phyloP scores from a whole-genome alignment of 1,140 invertebrate species.

The Neelides sp. region DNA sequence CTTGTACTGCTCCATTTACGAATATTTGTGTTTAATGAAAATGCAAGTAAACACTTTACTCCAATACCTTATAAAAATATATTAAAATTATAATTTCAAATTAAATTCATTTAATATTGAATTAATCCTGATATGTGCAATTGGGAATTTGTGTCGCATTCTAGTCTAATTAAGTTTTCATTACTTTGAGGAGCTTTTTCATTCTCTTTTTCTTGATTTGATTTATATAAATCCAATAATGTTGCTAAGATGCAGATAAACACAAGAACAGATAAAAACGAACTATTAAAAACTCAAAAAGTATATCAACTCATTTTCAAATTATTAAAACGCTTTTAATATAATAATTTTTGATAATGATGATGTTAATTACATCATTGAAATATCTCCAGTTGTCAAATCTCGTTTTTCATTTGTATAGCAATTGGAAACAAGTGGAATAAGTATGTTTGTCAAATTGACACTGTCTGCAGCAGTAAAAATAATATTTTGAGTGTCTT shows the following conservation, averaged over 20 bases:
- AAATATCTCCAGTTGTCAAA: constrained; percentile 9
- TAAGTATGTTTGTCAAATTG: no score
- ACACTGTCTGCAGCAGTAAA: background rate
- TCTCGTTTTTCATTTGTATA: constrained; percentile 3
- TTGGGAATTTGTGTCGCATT: background rate
- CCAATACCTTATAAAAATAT: background rate
- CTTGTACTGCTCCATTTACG: constrained; percentile 34
- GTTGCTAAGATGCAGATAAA: constrained; percentile 2
- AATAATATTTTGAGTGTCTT: constrained; percentile 41
- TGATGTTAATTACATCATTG: constrained; percentile 16
- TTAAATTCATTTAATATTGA: background rate
- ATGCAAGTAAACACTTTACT: constrained; percentile 23
- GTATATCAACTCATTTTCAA: background rate
- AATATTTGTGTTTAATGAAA: constrained; percentile 37
- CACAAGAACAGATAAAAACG: background rate
- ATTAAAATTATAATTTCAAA: background rate
- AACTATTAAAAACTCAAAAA: background rate
- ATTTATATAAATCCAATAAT: background rate
- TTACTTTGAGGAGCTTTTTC: background rate
- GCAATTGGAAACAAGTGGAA: background rate
- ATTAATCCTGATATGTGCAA: background rate
- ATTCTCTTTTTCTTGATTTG: background rate
- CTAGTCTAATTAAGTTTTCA: background rate
- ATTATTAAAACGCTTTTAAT: no score
- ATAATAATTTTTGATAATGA: background rate